These are phyloP conservation scores for Danio jaintianensis DNA, from an alignment of 2,797 vertebrate genomes.

Conservation along the genomic window DNA sequence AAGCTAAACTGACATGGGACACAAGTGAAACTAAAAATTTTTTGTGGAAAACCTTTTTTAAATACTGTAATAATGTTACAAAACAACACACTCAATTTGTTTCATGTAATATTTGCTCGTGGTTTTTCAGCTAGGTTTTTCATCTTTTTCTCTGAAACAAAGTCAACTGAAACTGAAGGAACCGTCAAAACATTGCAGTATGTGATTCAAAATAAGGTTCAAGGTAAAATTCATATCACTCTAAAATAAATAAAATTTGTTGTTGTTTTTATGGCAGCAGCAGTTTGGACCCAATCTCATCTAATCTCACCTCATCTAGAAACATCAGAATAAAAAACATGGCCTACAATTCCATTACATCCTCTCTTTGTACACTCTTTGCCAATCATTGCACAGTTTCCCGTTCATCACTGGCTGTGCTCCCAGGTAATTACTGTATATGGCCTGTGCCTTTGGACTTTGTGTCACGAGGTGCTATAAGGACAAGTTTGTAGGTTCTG, in stretches of 20 bases:
- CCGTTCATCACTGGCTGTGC: slow-evolving; percentile 25
- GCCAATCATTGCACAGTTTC: slow-evolving; percentile 1
- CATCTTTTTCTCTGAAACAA: neutral
- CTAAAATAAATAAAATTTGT: neutral
- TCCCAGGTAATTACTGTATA: slow-evolving; percentile 50
- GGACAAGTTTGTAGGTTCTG: slow-evolving; percentile 13
- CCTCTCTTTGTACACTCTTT: neutral
- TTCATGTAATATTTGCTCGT: too few species aligned
- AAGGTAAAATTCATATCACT: neutral
- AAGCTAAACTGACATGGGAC: too few species aligned
- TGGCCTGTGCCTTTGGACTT: slow-evolving; percentile 20
- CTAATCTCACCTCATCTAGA: neutral
- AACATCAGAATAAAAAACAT: neutral
- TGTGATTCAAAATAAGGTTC: neutral
- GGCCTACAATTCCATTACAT: neutral
- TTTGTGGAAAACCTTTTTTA: too few species aligned
- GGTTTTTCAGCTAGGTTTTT: too few species aligned
- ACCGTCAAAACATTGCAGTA: neutral
- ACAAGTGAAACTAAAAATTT: too few species aligned
- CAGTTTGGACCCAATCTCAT: neutral
- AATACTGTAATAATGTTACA: too few species aligned
- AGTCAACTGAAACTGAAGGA: neutral
- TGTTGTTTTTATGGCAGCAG: neutral
- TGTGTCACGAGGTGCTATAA: slow-evolving; percentile 31
- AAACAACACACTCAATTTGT: too few species aligned